A percentile compares a stretch with the other conserved stretches of the same genome.
These are phyloP conservation scores for Anoncus sp. DNA, from an alignment of 2,888 invertebrate genomes.

Conservation along the genomic window DNA sequence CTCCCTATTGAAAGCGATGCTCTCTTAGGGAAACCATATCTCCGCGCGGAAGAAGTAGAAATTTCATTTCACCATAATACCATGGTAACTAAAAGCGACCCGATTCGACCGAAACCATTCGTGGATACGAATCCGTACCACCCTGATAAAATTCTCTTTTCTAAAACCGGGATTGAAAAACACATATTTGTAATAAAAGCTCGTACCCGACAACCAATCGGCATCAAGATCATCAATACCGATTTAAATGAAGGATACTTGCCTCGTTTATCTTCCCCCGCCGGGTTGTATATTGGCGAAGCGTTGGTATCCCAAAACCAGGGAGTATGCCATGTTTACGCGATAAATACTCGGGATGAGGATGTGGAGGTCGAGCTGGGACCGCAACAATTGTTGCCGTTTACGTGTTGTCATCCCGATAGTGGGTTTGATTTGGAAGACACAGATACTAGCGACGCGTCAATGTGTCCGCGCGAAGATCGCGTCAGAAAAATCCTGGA, in stretches of 20 bases:
- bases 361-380: neutral
- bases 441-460: neutral
- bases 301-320: neutral
- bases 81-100: conserved; percentile 2
- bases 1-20: too few relatives aligned
- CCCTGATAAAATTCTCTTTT: neutral
- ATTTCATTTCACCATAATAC: conserved; percentile 31
- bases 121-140: neutral
- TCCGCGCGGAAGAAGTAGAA: too few relatives aligned
- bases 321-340: neutral
- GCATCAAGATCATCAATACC: neutral
- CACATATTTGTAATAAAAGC: neutral
- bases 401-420: neutral
- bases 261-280: neutral
- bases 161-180: neutral
- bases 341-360: neutral
- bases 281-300: conserved; percentile 6
- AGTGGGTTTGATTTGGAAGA: neutral
- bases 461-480: neutral
- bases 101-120: conserved; percentile 30
- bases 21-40: too few relatives aligned
- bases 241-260: conserved; percentile 1
- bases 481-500: conserved; percentile 1
- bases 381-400: neutral
- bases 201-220: neutral